A percentile compares a stretch with the other conserved stretches of the same genome.
phyloP scores from a whole-genome alignment of 1,140 invertebrate genomes.

The Liolophura sinensis region DNA sequence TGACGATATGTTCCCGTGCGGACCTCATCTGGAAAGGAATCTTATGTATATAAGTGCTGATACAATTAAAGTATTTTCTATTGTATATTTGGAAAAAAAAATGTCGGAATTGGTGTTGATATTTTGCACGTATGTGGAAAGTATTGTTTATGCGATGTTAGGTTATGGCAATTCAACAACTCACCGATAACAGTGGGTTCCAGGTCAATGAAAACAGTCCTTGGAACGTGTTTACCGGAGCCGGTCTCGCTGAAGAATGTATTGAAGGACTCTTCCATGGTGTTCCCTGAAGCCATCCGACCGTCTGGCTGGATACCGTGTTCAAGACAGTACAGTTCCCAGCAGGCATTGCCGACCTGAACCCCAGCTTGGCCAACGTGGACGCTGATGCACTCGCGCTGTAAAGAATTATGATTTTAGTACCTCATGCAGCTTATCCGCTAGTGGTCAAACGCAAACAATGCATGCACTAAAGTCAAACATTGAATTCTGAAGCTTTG shows the following conservation, averaged over 20 bases:
- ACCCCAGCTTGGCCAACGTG: conserved; percentile 87
- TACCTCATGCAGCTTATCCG: too few relatives aligned
- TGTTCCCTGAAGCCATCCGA: conserved; percentile 45
- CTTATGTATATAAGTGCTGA: background rate
- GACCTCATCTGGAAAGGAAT: conserved; percentile 9
- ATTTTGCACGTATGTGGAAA: too few relatives aligned
- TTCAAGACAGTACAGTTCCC: conserved; percentile 84
- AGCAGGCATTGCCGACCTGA: conserved; percentile 81
- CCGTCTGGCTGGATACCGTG: conserved; percentile 87
- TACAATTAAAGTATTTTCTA: too few relatives aligned
- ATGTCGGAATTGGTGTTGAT: too few relatives aligned
- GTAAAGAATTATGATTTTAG: too few relatives aligned
- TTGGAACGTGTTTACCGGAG: conserved; percentile 81
- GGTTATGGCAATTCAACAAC: too few relatives aligned
- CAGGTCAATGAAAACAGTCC: conserved; percentile 81
- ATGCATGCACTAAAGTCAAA: too few relatives aligned
- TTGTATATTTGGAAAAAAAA: too few relatives aligned
- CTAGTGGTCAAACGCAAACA: too few relatives aligned
- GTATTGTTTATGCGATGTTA: too few relatives aligned
- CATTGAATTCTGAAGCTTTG: too few relatives aligned
- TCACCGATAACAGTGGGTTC: conserved; percentile 84
- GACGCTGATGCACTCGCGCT: conserved; percentile 77
- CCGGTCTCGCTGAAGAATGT: conserved; percentile 65
- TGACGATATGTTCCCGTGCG: conserved; percentile 30
- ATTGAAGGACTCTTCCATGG: conserved; percentile 56